Evolutionary conservation across 2,113 vertebrate genomes (phyloP).

Genomic region (Varanus salvator): DNA sequence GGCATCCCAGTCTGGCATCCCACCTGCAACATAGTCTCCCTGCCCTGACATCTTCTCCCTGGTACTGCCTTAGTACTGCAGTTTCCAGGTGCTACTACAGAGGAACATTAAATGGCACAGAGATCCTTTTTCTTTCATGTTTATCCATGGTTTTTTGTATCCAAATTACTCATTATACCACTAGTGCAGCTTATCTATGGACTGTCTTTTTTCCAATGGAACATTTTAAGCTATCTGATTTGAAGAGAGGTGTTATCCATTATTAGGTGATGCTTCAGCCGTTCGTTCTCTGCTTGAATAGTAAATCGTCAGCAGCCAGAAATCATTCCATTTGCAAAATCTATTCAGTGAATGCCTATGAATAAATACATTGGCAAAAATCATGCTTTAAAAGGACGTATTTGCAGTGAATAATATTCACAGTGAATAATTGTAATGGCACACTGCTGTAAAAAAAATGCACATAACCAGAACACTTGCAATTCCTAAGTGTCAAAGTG

Average conservation of each 20-base stretch:
- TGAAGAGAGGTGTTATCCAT: not conserved
- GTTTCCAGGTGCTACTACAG: not conserved
- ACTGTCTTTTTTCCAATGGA: not conserved
- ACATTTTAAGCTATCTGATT: constrained; percentile 1
- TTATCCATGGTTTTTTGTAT: not conserved
- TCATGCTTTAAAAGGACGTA: constrained; percentile 28
- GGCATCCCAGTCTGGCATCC: too few relatives aligned
- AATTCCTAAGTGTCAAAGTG: constrained; percentile 27
- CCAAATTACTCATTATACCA: not conserved
- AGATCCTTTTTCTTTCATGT: not conserved
- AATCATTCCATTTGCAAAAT: constrained; percentile 18
- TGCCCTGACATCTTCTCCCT: not conserved
- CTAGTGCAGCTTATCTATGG: not conserved
- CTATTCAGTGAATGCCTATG: not conserved
- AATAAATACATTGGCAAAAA: not conserved
- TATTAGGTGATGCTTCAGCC: not conserved
- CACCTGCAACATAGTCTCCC: not conserved
- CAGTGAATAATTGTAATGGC: not conserved
- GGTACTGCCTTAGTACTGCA: too few relatives aligned
- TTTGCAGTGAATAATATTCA: constrained; percentile 28
- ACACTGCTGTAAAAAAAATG: not conserved
- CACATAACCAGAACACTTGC: constrained; percentile 5
- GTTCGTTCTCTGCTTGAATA: not conserved
- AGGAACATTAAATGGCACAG: not conserved
- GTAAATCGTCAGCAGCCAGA: not conserved